These are phyloP conservation scores for Xiphophorus birchmanni DNA, from an alignment of 2,797 vertebrate species.

Conservation along the genomic window DNA sequence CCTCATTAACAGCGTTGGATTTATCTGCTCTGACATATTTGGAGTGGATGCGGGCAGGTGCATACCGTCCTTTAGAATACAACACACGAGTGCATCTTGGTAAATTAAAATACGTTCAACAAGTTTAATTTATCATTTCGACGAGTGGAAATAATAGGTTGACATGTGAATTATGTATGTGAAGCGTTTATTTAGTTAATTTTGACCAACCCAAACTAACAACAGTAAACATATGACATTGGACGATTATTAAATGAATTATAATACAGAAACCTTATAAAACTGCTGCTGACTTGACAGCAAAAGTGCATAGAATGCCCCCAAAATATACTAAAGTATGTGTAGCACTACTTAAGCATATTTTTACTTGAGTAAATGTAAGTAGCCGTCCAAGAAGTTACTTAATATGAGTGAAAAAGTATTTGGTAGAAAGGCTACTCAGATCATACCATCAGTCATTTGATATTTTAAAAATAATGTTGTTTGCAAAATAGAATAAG, in stretches of 20 bases:
- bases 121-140: neutral
- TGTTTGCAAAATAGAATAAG: too few relatives aligned
- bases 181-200: neutral
- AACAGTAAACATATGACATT: neutral
- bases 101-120: neutral
- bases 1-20: conserved; percentile 36
- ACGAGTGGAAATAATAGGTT: neutral
- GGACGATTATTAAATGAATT: neutral
- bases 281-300: neutral
- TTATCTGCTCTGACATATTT: conserved; percentile 2
- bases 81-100: neutral
- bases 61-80: too few relatives aligned
- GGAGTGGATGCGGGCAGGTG: conserved; percentile 9
- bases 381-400: too few relatives aligned
- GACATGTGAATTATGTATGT: neutral
- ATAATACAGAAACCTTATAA: neutral
- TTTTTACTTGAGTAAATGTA: too few relatives aligned
- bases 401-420: too few relatives aligned
- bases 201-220: neutral
- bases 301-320: too few relatives aligned
- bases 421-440: too few relatives aligned
- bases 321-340: too few relatives aligned
- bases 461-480: too few relatives aligned
- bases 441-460: too few relatives aligned
- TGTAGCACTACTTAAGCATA: too few relatives aligned